phyloP scores from a whole-genome alignment of 2,888 invertebrate genomes.

The Magallana nippona region DNA sequence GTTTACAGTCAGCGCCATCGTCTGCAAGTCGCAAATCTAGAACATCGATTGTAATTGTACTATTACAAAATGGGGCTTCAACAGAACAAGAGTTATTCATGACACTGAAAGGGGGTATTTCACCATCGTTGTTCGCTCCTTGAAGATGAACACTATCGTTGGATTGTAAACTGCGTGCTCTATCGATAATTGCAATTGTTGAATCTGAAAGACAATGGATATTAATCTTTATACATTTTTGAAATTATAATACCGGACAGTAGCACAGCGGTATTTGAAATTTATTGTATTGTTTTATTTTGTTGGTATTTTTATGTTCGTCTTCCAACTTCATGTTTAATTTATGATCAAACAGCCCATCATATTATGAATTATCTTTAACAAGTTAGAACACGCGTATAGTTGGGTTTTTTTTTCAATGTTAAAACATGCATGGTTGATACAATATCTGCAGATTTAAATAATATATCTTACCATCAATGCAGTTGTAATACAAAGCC shows the following conservation, averaged over 20 bases:
- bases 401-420: no score
- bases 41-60: neutral
- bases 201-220: neutral
- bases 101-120: neutral
- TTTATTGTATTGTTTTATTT: no score
- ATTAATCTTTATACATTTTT: no score
- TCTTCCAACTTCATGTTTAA: no score
- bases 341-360: no score
- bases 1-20: neutral
- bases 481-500: conserved; percentile 11
- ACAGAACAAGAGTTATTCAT: neutral
- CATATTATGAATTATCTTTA: neutral
- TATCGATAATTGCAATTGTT: neutral
- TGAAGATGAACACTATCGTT: neutral
- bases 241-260: no score
- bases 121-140: neutral
- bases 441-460: neutral
- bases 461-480: conserved; percentile 11
- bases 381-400: neutral
- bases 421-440: no score
- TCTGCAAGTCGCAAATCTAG: neutral
- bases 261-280: neutral
- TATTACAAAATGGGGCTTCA: neutral
- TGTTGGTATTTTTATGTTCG: no score
- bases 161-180: neutral